phyloP scores from a whole-genome alignment of 2,888 invertebrate species.

The Terebella lapidaria region DNA sequence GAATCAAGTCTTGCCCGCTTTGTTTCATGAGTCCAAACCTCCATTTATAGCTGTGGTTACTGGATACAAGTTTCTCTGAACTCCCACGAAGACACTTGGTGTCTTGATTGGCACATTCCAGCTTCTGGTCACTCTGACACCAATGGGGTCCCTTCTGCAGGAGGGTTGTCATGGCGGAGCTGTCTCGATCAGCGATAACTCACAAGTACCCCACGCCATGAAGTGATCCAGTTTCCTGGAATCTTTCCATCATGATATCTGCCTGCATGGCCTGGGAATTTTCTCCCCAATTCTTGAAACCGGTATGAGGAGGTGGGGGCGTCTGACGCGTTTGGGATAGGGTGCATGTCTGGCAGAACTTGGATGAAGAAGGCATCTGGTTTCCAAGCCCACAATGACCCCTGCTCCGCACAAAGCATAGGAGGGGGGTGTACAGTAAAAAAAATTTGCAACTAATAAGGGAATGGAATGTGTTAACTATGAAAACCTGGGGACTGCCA shows the following conservation, averaged over 20 bases:
- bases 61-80: background rate
- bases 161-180: background rate
- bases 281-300: background rate
- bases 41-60: background rate
- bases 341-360: background rate
- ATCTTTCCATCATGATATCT: background rate
- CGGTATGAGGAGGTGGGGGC: background rate
- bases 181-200: background rate
- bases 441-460: no score
- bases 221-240: background rate
- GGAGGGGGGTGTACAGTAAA: no score
- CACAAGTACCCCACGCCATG: background rate
- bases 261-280: background rate
- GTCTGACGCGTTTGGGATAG: background rate
- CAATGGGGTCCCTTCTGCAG: background rate
- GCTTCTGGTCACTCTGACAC: background rate
- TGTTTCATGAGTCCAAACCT: background rate
- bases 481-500: no score
- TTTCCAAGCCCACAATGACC: background rate
- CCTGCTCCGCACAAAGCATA: background rate
- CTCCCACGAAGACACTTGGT: background rate
- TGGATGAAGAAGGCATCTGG: background rate
- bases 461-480: no score
- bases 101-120: background rate
- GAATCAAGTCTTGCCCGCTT: background rate